Base-by-base conservation (phyloP, 2,888 invertebrate genomes). In the Synergus laeviventris region DNA sequence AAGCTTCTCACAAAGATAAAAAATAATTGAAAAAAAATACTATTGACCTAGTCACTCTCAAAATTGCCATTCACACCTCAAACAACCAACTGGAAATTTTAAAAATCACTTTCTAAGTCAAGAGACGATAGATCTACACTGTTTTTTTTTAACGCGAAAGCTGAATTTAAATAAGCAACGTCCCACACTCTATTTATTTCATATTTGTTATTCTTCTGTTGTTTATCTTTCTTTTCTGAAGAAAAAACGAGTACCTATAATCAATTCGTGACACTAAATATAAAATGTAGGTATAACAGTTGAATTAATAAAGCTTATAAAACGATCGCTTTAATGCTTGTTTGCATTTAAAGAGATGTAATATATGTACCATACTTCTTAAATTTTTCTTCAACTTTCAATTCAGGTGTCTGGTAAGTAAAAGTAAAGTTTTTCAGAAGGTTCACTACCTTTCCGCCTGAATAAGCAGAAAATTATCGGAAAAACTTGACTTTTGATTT, bases 61-160 rank as follows among this genome's bases (percentile, higher is more conserved):
- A 70, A 70, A 70, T 49, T 70, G 70, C 70, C 31, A 70, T 70
- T 70, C 70, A 70, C 70, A 70, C 70, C 31, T 49, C 24, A 31
- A 31, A 31, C 70, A 16, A 70, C 45, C 24, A 70, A 49, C 70
- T 36, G 49, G 70, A 49, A 70, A 70, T 70, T 70, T 70, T 31
- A 70, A 70, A 70, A 31, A 49, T 70, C 45, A 70, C 45, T 70
- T 70, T 70, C 49, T 45, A 31, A n/a, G 45, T 70, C n/a, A 70
- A 49, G 45, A 70, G 42, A n/a, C 16, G 31, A 49, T 31, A 70
- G 45, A 49, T 70, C 36, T 45, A 21, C 24, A 45, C 21, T 56
- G 18, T 56, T 56, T 56, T 56, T 56, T 56, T 12, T n/a, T n/a
- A n/a, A 21, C 12, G 21, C 12, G 14, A 56, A 56, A 56, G 21